Conservation (phyloP, 2,113 vertebrate genomes). For the Aythya baeri region DNA sequence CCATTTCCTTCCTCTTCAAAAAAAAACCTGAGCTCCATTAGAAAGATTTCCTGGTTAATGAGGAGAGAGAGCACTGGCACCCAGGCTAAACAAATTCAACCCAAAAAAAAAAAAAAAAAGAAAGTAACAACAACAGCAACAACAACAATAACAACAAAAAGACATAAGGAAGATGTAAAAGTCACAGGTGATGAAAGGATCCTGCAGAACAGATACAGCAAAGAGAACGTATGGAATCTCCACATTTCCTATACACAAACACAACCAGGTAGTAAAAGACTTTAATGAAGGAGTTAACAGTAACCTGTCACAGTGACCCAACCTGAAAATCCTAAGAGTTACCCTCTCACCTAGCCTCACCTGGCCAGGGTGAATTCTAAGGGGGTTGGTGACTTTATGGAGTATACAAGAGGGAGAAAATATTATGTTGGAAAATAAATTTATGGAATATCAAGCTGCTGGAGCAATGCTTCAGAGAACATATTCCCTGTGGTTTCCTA, state of each 20-base stretch:
- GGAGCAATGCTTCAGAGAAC: background rate
- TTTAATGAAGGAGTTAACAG: background rate
- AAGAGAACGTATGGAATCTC: background rate
- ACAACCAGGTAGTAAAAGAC: background rate
- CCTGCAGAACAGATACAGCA: background rate
- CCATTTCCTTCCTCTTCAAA: background rate
- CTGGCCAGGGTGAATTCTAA: background rate
- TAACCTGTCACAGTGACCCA: rapidly evolving
- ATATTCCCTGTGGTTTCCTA: background rate
- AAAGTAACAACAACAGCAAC: background rate
- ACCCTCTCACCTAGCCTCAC: background rate
- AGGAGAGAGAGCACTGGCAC: background rate
- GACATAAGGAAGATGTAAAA: background rate
- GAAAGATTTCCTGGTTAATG: background rate
- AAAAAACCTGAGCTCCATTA: background rate
- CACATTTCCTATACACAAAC: background rate
- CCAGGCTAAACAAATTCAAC: background rate
- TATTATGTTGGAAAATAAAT: background rate
- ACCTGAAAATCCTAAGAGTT: background rate
- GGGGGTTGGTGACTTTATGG: background rate
- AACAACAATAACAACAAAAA: background rate
- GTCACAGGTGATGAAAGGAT: background rate
- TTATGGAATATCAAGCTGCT: background rate
- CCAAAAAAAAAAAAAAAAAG: too few relatives aligned
- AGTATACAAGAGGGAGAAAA: background rate